Base-by-base conservation (phyloP, 2,113 vertebrate genomes). In the Acanthisitta chloris region DNA sequence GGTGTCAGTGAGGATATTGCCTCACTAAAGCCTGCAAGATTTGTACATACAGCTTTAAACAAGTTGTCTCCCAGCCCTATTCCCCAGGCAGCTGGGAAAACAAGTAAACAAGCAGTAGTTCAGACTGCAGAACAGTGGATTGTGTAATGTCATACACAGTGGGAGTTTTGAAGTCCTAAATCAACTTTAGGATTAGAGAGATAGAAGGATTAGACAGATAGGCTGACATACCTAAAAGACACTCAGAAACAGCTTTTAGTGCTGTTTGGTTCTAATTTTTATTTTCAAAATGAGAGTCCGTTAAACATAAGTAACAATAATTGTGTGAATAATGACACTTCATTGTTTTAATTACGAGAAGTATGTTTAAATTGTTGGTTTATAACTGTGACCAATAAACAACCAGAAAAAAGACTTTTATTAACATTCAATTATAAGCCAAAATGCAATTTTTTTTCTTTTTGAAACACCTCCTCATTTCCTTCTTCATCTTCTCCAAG, bases 61-160 rank as follows among this genome's bases (percentile, higher is more conserved):
- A 78, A 92, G 43, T 88, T 88, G 59, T 83, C 78, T 92, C 59
- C 67, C 55, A 67, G 72, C 72, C 81, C 34, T 94, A 91, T 89
- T 95, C 81, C 64, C 54, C 64, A 58, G 67, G 76, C 92, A 93
- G 76, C 85, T 94, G 86, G 51, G 70, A 67, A 58, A 77, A 58
- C 36, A 86, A 94, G 90, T 80, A 90, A 90, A 88, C 72, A 90
- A 92, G 85, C 67, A 57, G 38, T 72, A 91, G 69, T 49, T 93
- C 51, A 67, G 65, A 29, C 76, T 95, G 77, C 52, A 79, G 33
- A 95, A 57, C 72, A 76, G 90, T 83, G 57, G 43, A 40, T 86
- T 95, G 82, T 79, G 82, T 83, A 92, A 95, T 78, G n/a, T 38
- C 58, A 33, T 46, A 48, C 64, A 33, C 67, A 83, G 69, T 64